Evolutionary conservation across 2,888 invertebrate species (phyloP).

Genomic region (Phorcus lineatus): DNA sequence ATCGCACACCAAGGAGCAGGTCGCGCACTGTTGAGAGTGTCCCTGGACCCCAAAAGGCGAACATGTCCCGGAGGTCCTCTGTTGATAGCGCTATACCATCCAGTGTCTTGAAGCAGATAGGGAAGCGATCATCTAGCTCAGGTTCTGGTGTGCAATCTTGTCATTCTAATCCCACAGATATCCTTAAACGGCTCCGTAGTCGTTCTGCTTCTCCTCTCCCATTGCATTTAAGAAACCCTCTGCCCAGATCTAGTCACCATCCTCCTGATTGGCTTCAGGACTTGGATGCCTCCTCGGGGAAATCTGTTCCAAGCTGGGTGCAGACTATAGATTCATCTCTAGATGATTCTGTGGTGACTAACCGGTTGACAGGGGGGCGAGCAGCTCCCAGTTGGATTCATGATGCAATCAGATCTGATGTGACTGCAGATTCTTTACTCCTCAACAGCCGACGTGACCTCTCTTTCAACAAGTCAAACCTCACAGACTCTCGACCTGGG

Average conservation of each 20-base stretch:
- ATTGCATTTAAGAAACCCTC: slow-evolving; percentile 3
- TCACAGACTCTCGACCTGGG: slow-evolving; percentile 35
- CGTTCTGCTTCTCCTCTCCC: slow-evolving; percentile 23
- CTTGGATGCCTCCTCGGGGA: slow-evolving; percentile 47
- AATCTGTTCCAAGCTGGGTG: slow-evolving; percentile 62
- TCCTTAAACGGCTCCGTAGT: slow-evolving; percentile 14
- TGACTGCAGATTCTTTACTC: slow-evolving; percentile 33
- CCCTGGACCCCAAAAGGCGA: background rate
- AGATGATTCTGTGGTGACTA: slow-evolving; percentile 29
- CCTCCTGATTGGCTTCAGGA: slow-evolving; percentile 56
- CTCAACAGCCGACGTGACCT: background rate
- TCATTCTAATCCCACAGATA: background rate
- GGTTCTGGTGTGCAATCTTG: background rate
- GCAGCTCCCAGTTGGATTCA: slow-evolving; percentile 62
- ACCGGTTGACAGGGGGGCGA: slow-evolving; percentile 49
- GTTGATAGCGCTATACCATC: slow-evolving; percentile 22
- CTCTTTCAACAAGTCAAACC: slow-evolving; percentile 4
- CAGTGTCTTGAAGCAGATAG: slow-evolving; percentile 14
- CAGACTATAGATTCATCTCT: slow-evolving; percentile 50
- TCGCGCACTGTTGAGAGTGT: slow-evolving; percentile 50
- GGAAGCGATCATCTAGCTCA: background rate
- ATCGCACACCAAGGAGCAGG: slow-evolving; percentile 46
- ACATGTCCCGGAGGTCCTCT: background rate
- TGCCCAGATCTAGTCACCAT: background rate
- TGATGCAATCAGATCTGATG: slow-evolving; percentile 54